These are phyloP conservation scores for Tauraco hartlaubi DNA, from an alignment of 2,797 vertebrate species.

Conservation along the genomic window DNA sequence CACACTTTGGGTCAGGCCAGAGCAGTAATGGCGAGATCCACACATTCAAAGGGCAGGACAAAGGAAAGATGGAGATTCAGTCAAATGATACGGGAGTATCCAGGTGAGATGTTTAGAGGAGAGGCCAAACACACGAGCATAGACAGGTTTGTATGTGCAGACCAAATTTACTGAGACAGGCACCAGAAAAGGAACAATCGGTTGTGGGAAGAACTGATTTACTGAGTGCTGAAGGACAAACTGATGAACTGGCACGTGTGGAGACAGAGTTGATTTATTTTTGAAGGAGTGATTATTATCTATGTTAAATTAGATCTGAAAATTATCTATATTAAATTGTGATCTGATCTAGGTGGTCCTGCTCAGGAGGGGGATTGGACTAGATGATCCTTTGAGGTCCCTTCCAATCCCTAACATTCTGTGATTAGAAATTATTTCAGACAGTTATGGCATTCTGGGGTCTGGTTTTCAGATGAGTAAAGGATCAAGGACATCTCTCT, in stretches of 20 bases:
- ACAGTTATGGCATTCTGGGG: background rate
- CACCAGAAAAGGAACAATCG: background rate
- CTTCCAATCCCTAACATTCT: no score
- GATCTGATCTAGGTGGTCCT: no score
- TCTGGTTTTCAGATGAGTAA: background rate
- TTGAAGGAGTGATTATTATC: background rate
- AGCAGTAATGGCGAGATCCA: background rate
- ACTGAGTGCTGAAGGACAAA: background rate
- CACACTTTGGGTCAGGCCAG: background rate
- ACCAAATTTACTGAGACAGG: background rate
- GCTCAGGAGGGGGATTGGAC: no score
- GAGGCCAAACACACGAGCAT: background rate
- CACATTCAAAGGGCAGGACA: background rate
- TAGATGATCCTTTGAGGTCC: no score
- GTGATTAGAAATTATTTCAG: background rate
- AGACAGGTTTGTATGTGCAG: background rate
- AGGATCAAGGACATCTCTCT: background rate
- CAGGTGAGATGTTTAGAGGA: background rate
- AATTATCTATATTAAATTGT: no score
- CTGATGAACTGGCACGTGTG: background rate
- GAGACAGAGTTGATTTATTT: background rate
- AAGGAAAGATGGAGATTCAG: background rate
- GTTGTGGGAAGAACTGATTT: background rate
- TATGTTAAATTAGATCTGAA: background rate
- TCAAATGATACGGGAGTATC: background rate